Evolutionary conservation across 1,140 invertebrate genomes (phyloP), one percentile per base, ranked within the genome.

Genomic region (Drosophila mayri): DNA sequence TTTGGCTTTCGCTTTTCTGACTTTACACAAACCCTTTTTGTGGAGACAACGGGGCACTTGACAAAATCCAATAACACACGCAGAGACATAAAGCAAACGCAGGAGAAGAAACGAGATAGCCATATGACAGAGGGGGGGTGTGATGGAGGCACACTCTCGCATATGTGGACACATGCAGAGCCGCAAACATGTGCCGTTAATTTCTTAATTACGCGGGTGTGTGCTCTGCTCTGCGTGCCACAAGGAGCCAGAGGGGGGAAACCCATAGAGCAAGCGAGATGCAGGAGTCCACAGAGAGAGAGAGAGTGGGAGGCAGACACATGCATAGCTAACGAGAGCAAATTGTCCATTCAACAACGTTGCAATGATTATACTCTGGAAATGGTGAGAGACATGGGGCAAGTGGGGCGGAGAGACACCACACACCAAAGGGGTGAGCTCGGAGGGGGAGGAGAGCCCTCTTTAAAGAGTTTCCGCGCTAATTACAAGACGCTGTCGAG

Each of bases 151-250:
- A 74, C 62, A 57, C 40, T 28, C 49, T 37, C 43, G 57, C 68
- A 72, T 37, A 72, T 76, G 61, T 75, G 71, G 58, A 62, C 72
- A 75, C 59, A 75, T 72, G 71, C 71, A 78, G 78, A 86, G 65
- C 64, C 64, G 67, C 80, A 83, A 87, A 88, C 84, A 87, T 87
- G 84, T 87, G 83, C 80, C 83, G 83, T 87, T 87, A 87, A 87
- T 87, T 87, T 87, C 83, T 87, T 87, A 87, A 87, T 87, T 87
- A 87, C 84, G 84, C 83, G 83, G 76, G 76, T 83, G 84, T 75
- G 76, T 50, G 49, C 44, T 38, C 44, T 43, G 37, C 41, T 35
- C 54, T 59, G 63, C 41, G 41, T 57, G 44, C 67, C 52, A 66
- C 52, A 66, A 44, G 44, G 43, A 76, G 62, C 32, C 28, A 35